Evolutionary conservation across 1,140 invertebrate genomes (phyloP).

Genomic region (Dryas iulia): DNA sequence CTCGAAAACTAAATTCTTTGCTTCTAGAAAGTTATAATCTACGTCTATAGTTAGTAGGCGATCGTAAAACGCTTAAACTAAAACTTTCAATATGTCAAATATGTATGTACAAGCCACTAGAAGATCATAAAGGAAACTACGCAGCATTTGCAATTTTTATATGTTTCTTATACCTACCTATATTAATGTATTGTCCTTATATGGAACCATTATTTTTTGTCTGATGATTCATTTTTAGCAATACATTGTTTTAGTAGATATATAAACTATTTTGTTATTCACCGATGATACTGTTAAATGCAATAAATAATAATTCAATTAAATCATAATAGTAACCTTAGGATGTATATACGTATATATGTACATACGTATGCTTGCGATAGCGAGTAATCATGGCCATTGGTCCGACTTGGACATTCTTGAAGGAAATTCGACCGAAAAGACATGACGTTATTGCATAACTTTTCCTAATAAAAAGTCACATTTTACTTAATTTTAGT

Average conservation of each 20-base stretch:
- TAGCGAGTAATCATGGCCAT: constrained; percentile 19
- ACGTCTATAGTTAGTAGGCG: not conserved
- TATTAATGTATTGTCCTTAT: not conserved
- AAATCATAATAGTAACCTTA: constrained; percentile 30
- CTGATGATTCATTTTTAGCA: not conserved
- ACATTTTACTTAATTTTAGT: not conserved
- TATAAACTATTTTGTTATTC: not conserved
- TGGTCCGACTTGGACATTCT: constrained; percentile 5
- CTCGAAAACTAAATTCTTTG: not conserved
- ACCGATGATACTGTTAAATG: constrained; percentile 3
- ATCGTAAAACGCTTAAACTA: not conserved
- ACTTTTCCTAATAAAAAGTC: not conserved
- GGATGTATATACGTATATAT: constrained; percentile 15
- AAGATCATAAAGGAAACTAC: not conserved
- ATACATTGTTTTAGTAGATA: not conserved
- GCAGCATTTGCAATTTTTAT: not conserved
- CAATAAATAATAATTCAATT: constrained; percentile 32
- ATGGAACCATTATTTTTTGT: not conserved
- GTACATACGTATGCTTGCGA: constrained; percentile 4
- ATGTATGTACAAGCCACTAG: not conserved
- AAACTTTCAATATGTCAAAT: not conserved
- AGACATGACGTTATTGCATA: not conserved
- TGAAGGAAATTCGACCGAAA: constrained; percentile 17
- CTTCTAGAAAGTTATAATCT: constrained; percentile 7
- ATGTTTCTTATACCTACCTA: not conserved